Percentiles rank a stretch among this genome's conserved stretches.
phyloP scores from a whole-genome alignment of 2,888 invertebrate genomes.

The Campopleginae sp. region DNA sequence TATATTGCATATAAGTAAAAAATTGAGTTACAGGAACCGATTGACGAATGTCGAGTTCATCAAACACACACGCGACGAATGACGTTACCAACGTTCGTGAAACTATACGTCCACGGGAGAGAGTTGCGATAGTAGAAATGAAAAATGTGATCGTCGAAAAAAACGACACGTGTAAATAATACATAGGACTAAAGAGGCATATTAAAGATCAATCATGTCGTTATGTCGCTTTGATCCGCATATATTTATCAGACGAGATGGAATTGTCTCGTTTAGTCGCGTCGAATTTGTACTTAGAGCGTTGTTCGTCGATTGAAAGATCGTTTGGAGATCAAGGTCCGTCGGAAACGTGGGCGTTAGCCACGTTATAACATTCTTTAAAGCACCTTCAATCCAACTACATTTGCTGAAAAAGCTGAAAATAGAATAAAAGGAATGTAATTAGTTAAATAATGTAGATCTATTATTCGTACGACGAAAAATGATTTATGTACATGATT shows the following conservation, averaged over 20 bases:
- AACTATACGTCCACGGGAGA: conserved; percentile 55
- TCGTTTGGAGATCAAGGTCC: conserved; percentile 15
- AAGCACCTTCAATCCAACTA: conserved; percentile 29
- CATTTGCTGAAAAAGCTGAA: conserved; percentile 32
- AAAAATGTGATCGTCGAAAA: conserved; percentile 60
- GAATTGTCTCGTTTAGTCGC: conserved; percentile 37
- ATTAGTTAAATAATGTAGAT: conserved; percentile 30
- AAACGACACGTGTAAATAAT: conserved; percentile 66
- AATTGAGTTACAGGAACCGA: conserved; percentile 3
- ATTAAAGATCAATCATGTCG: conserved; percentile 40
- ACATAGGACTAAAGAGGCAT: conserved; percentile 32
- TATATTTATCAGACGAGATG: conserved; percentile 26
- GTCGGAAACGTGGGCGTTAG: background rate
- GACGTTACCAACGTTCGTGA: conserved; percentile 57
- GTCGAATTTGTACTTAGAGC: conserved; percentile 64
- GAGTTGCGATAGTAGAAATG: conserved; percentile 52
- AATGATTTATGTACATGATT: conserved; percentile 55
- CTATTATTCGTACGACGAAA: conserved; percentile 25
- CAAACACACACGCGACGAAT: conserved; percentile 22
- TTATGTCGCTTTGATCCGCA: conserved; percentile 51
- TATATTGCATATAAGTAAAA: conserved; percentile 11
- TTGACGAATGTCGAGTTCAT: background rate
- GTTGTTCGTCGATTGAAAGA: conserved; percentile 32
- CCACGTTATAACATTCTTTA: conserved; percentile 10
- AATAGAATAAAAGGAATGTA: conserved; percentile 8